phyloP scores from a whole-genome alignment of 2,797 vertebrate genomes.

The Hippopotamyrus pictus region DNA sequence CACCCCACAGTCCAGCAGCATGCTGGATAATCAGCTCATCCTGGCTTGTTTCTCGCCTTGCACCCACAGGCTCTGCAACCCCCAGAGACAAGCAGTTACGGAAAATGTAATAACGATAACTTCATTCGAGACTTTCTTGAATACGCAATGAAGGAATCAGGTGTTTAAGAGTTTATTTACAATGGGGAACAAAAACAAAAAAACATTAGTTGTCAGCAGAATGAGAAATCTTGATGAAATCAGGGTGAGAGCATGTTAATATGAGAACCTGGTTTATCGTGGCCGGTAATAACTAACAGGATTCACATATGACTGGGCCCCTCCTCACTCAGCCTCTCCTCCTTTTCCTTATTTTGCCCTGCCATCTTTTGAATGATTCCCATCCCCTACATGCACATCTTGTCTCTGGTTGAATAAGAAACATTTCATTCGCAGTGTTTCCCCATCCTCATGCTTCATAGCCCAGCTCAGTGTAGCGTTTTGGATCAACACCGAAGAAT shows the following conservation, averaged over 20 bases:
- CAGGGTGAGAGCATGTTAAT: neutral
- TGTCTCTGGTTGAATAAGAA: neutral
- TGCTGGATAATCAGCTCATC: neutral
- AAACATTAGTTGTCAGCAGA: neutral
- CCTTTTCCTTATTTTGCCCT: neutral
- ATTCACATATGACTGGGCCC: neutral
- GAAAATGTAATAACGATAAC: neutral
- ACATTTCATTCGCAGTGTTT: neutral
- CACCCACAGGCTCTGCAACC: neutral
- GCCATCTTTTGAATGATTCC: neutral
- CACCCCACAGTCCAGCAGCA: neutral
- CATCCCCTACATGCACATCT: neutral
- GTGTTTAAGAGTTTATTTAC: neutral
- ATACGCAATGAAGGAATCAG: neutral
- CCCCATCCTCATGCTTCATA: neutral
- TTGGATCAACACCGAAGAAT: neutral
- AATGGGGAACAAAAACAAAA: neutral
- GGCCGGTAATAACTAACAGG: neutral
- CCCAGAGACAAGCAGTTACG: neutral
- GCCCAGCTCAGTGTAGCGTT: neutral
- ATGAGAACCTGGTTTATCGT: neutral
- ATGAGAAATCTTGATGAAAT: neutral
- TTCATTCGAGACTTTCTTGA: neutral
- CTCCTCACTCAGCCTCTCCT: neutral
- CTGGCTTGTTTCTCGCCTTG: neutral